phyloP scores from a whole-genome alignment of 2,113 vertebrate genomes.

The Carlito syrichta region DNA sequence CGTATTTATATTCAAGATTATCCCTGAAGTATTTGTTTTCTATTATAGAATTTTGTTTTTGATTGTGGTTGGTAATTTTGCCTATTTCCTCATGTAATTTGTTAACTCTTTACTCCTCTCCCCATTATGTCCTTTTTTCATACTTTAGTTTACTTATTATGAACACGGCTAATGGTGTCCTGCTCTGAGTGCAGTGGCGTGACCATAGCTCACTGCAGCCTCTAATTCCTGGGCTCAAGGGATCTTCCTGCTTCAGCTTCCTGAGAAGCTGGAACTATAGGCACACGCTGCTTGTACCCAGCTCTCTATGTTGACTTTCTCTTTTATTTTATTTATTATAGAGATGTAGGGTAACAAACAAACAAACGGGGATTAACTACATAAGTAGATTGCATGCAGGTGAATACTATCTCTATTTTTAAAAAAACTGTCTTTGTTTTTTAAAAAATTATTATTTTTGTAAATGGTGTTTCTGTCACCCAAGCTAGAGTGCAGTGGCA shows the following conservation, averaged over 20 bases:
- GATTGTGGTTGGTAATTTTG: conserved; percentile 36
- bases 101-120: not conserved
- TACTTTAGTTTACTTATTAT: not conserved
- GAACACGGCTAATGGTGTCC: not conserved
- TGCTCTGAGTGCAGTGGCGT: too few relatives aligned
- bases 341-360: too few relatives aligned
- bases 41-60: conserved; percentile 3
- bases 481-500: too few relatives aligned
- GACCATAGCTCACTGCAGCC: not conserved
- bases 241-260: not conserved
- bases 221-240: not conserved
- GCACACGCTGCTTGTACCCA: too few relatives aligned
- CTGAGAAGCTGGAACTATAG: not conserved
- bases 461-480: too few relatives aligned
- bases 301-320: too few relatives aligned
- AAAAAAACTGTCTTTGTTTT: too few relatives aligned
- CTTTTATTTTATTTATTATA: too few relatives aligned
- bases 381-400: too few relatives aligned
- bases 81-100: conserved; percentile 13
- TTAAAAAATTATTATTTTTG: too few relatives aligned
- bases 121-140: not conserved
- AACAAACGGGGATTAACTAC: too few relatives aligned
- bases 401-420: too few relatives aligned
- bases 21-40: conserved; percentile 32
- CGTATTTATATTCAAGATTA: conserved; percentile 24